phyloP scores from a whole-genome alignment of 2,888 invertebrate genomes.

The Aphodius sticticus region DNA sequence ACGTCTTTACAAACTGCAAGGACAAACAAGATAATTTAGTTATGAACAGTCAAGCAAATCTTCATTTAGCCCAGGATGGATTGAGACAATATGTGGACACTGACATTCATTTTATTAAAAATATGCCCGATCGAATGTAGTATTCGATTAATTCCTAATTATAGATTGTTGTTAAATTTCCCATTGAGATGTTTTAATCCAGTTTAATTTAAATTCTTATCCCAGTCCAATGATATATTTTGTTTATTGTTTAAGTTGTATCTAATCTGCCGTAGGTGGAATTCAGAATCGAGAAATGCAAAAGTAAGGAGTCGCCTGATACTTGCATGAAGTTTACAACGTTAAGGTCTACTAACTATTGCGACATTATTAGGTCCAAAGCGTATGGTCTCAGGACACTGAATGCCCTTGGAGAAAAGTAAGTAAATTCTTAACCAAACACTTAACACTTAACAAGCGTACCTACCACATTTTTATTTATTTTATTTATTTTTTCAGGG shows the following conservation, averaged over 20 bases:
- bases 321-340: conserved; percentile 6
- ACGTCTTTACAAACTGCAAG: not conserved
- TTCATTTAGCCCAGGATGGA: not conserved
- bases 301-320: conserved; percentile 11
- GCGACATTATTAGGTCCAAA: not conserved
- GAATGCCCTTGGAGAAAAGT: not conserved
- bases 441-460: too few relatives aligned
- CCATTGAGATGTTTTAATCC: too few relatives aligned
- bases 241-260: not conserved
- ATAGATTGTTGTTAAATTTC: too few relatives aligned
- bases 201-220: too few relatives aligned
- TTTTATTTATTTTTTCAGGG: not conserved
- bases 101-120: not conserved
- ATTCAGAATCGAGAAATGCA: conserved; percentile 7
- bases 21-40: not conserved
- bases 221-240: not conserved
- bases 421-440: too few relatives aligned
- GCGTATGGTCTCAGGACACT: not conserved
- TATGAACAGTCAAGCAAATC: not conserved
- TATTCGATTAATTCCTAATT: too few relatives aligned
- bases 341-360: not conserved
- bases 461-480: too few relatives aligned
- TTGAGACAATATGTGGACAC: not conserved
- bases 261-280: not conserved
- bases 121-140: not conserved